Evolutionary conservation across 2,113 vertebrate genomes (phyloP), one percentile per base, ranked within the genome.

Genomic region (Nothocercus julius): DNA sequence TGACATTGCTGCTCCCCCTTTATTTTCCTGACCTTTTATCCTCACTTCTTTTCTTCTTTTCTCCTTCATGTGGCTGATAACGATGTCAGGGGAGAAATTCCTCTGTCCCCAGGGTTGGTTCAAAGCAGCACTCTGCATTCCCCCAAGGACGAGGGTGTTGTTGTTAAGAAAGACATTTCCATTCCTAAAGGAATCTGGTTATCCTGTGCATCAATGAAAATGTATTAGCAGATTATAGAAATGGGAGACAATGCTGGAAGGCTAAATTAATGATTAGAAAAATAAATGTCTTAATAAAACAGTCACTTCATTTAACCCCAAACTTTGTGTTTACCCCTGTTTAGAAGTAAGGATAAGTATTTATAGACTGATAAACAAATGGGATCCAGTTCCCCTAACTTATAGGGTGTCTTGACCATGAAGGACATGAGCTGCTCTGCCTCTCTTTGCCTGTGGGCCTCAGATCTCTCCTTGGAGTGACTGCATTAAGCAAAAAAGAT

Each of bases 241-340:
- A 70, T 25, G 45, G 5, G 70, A 75, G 36, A 30, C 9, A 82
- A 19, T 24, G 38, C 13, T 45, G 34, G 22, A 64, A 80, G 34
- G 30, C 7, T 24, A 69, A 18, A 13, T 7, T 54, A 70, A 30
- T 45, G 22, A 54, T 34, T 8, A 54, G 12, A 28, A 63, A 72
- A 53, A 63, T 16, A 44, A 53, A 3, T 19, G 20, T 72, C 32
- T 32, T 79, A 70, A 61, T 83, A 42, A 80, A 64, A 13, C 3
- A 49, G 28, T 10, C 69, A 16, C 5, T 34, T 25, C 30, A 38
- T 63, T 76, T 76, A 63, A 80, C 6, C 2, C 2, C 49, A 40
- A 85, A 51, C 13, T 3, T 1, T 67, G 0, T 67, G 0, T 30
- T 66, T 70, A 3, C 1, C 59, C 1, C 5, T 69, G 12, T 34